Conservation (phyloP, 1,140 invertebrate species). For the Rhagoletis pomonella region DNA sequence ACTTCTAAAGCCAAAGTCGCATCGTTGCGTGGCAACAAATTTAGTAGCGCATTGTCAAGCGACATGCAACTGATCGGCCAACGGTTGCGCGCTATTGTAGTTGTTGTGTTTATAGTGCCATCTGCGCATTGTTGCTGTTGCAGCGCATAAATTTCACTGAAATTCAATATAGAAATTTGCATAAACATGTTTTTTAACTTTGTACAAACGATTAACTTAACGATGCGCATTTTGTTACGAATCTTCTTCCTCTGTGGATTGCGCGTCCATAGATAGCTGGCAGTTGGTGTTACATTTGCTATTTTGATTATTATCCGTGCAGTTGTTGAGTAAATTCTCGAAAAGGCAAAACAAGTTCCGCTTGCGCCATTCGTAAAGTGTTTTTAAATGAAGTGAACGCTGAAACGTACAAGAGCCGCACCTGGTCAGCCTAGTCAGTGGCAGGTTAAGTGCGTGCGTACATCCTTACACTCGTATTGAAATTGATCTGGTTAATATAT, state of each 20-base stretch:
- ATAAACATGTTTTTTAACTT: conserved; percentile 58
- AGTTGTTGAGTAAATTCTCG: neutral
- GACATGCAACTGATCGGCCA: conserved; percentile 31
- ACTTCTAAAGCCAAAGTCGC: neutral
- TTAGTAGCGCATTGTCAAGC: conserved; percentile 41
- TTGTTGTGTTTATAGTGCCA: neutral
- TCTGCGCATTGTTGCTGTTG: conserved; percentile 21
- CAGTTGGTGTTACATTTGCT: neutral
- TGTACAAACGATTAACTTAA: conserved; percentile 55
- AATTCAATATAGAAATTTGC: conserved; percentile 56
- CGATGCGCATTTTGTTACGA: conserved; percentile 54
- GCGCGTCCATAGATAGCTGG: neutral
- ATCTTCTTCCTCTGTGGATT: neutral
- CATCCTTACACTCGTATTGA: neutral
- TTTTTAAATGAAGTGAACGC: neutral
- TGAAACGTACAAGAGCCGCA: neutral
- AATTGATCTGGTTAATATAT: neutral
- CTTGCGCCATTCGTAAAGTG: neutral
- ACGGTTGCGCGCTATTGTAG: neutral
- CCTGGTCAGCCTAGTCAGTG: neutral
- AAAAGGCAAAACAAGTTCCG: conserved; percentile 19
- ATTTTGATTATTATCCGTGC: conserved; percentile 11
- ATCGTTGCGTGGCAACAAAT: conserved; percentile 38
- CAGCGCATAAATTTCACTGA: conserved; percentile 55
- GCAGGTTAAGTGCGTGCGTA: neutral